Evolutionary conservation across 2,113 vertebrate species (phyloP).

Genomic region (Genyomyrus donnyi): DNA sequence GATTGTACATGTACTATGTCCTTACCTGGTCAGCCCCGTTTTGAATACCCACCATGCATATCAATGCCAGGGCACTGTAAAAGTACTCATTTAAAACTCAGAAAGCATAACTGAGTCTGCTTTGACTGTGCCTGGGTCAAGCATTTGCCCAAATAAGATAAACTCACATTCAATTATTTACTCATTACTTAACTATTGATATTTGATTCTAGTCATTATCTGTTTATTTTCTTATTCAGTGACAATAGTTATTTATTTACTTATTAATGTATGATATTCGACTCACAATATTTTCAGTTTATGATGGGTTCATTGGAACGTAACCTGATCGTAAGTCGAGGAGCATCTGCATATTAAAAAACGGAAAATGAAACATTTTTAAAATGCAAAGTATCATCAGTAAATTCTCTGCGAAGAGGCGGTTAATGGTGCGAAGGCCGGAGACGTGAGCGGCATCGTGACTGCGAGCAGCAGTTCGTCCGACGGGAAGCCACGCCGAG

Average conservation of each 20-base stretch:
- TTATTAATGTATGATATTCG: not conserved
- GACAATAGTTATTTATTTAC: not conserved
- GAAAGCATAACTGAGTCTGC: not conserved
- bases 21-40: not conserved
- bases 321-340: not conserved
- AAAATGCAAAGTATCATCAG: not conserved
- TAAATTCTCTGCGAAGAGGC: not conserved
- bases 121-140: not conserved
- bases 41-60: not conserved
- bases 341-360: not conserved
- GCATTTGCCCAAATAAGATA: not conserved
- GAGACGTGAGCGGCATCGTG: not conserved
- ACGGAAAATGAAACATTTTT: not conserved
- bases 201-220: not conserved
- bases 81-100: not conserved
- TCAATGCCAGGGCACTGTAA: not conserved
- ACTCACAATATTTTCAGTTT: not conserved
- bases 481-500: too few relatives aligned
- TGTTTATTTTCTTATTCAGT: not conserved
- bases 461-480: not conserved
- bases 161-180: not conserved
- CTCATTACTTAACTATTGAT: not conserved
- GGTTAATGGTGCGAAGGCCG: not conserved
- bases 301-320: not conserved
- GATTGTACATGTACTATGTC: not conserved